These are phyloP conservation scores for Psilopsiagon aymara DNA, from an alignment of 2,113 vertebrate genomes.

Conservation along the genomic window DNA sequence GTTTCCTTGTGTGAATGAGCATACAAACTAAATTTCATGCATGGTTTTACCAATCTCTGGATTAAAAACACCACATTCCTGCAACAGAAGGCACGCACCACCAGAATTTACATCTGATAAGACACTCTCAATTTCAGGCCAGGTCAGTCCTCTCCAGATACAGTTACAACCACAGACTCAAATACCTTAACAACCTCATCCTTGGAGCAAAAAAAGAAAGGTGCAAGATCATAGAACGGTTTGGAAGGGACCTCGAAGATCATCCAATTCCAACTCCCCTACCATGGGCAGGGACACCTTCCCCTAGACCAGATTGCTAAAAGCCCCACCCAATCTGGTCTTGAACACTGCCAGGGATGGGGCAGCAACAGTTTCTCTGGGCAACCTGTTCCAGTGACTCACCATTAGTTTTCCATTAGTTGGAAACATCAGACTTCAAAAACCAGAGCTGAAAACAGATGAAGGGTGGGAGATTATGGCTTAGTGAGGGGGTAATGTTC, in stretches of 20 bases:
- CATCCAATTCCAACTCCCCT: neutral
- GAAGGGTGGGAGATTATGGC: neutral
- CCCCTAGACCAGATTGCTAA: neutral
- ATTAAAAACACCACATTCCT: neutral
- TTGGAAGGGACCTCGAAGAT: neutral
- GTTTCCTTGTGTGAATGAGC: neutral
- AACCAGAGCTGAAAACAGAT: neutral
- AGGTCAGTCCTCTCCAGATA: neutral
- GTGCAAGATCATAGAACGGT: neutral
- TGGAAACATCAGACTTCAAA: neutral
- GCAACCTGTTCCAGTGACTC: neutral
- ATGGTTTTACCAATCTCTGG: neutral
- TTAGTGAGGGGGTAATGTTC: fast-evolving
- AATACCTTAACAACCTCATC: neutral
- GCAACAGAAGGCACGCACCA: neutral
- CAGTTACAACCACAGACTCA: neutral
- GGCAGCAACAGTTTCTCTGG: neutral
- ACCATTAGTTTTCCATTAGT: neutral
- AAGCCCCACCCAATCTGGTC: neutral
- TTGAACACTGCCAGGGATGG: neutral
- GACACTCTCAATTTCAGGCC: neutral
- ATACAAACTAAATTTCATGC: neutral
- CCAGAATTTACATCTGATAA: neutral
- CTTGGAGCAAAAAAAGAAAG: neutral
- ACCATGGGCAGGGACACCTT: neutral